phyloP scores from a whole-genome alignment of 2,888 invertebrate species.

The Crocallis elinguaria region DNA sequence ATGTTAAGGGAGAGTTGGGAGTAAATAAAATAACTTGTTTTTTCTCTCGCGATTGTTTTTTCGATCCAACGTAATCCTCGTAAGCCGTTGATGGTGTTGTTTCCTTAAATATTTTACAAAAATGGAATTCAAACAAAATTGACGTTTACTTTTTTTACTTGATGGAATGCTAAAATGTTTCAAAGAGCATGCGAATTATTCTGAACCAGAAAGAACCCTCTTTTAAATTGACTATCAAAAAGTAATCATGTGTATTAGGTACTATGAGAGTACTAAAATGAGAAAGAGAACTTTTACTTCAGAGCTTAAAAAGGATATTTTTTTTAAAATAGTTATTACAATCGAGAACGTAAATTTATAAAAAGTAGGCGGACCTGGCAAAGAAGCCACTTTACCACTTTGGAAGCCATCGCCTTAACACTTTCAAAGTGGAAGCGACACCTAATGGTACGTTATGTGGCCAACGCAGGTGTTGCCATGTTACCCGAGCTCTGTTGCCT shows the following conservation, averaged over 20 bases:
- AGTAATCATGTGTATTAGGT: too few relatives aligned
- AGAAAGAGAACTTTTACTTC: too few relatives aligned
- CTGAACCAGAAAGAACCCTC: too few relatives aligned
- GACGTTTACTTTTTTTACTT: slow-evolving; percentile 7
- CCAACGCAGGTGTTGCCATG: slow-evolving; percentile 65
- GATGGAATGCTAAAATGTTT: not conserved
- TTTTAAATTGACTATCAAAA: too few relatives aligned
- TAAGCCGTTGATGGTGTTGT: slow-evolving; percentile 30
- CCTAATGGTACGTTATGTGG: slow-evolving; percentile 69
- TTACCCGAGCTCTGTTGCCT: slow-evolving; percentile 63
- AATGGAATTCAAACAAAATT: slow-evolving; percentile 16
- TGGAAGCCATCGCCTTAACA: slow-evolving; percentile 45
- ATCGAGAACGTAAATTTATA: not conserved
- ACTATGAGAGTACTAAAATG: too few relatives aligned
- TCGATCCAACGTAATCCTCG: slow-evolving; percentile 12
- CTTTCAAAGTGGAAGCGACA: slow-evolving; percentile 54
- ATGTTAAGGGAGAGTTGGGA: slow-evolving; percentile 48
- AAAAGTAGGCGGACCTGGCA: slow-evolving; percentile 18
- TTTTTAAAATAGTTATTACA: not conserved
- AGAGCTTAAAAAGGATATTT: not conserved
- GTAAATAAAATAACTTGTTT: slow-evolving; percentile 31
- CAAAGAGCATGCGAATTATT: too few relatives aligned
- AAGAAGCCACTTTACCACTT: slow-evolving; percentile 28
- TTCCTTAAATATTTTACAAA: slow-evolving; percentile 18
- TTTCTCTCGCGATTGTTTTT: slow-evolving; percentile 20